Conservation (phyloP, 2,888 invertebrate genomes). For the Penaeus monodon region DNA sequence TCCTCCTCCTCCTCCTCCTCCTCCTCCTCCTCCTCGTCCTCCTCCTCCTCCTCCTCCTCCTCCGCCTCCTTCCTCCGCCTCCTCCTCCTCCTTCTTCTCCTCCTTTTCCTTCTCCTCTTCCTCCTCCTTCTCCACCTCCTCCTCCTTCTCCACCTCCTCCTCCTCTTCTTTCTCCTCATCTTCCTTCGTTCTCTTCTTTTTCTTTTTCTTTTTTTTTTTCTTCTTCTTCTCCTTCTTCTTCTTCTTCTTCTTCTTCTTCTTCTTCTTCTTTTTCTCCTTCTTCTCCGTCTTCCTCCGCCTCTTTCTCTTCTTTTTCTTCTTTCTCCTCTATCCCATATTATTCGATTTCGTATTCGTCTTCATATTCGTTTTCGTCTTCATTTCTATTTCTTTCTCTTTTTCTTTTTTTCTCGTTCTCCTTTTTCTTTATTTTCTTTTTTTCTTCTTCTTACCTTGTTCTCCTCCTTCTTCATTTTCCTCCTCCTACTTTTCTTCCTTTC, state of each 20-base stretch:
- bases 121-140: background rate
- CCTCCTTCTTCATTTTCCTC: background rate
- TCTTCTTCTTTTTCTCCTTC: background rate
- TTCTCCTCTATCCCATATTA: background rate
- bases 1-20: background rate
- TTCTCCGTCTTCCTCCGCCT: background rate
- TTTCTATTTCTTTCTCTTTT: background rate
- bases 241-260: background rate
- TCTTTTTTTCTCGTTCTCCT: too few relatives aligned
- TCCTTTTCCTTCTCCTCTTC: too few relatives aligned
- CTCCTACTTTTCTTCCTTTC: too few relatives aligned
- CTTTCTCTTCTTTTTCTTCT: too few relatives aligned
- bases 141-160: background rate
- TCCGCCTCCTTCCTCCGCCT: background rate
- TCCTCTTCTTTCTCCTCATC: background rate
- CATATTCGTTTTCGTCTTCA: background rate
- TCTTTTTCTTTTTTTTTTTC: background rate
- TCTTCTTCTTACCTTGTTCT: too few relatives aligned
- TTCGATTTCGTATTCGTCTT: background rate
- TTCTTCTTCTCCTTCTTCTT: too few relatives aligned
- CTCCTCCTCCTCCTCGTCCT: background rate
- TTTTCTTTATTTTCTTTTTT: background rate
- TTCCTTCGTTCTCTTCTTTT: background rate
- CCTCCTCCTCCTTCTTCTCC: rapidly evolving
- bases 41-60: too few relatives aligned